Base-by-base conservation (phyloP, 2,797 vertebrate species). In the Sebastes kiyomatsui region DNA sequence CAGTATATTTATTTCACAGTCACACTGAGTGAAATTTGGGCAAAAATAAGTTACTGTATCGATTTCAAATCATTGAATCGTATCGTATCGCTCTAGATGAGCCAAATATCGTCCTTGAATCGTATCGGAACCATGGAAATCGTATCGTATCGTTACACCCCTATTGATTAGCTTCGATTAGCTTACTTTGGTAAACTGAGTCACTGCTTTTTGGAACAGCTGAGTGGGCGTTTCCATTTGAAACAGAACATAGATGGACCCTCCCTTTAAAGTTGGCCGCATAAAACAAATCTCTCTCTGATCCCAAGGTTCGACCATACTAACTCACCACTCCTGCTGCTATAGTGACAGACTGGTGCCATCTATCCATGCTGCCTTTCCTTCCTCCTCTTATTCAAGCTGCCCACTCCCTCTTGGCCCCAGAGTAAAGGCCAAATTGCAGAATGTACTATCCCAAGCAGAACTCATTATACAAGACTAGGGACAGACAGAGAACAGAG, bases 401-500 rank as follows among this genome's bases (percentile, higher is more conserved):
- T 60, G 82, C 64, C 68, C 60, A 68, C 80, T 81, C 84, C 54
- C 74, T 71, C 66, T 80, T 68, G 72, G 78, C 86, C 71, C 32
- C 35, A 16, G 72, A 86, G 78, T 80, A 89, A 89, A 92, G 86
- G 90, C 83, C 90, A 88, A 85, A 81, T 49, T 70, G 82, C 86
- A 84, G 88, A 90, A 88, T 84, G 86, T 77, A 76, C 85, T 23
- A 28, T 88, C 83, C 90, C 73, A 67, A 87, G 79, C 87, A 89
- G 77, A 85, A 84, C 88, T 92, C 91, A 92, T 93, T 94, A 90
- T 59, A 89, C 80, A 79, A 68, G 80, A 61, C 81, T 49, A 68
- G 74, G 85, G 80, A 87, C 72, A 69, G 79, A 81, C 27, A 20
- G 81, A 88, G 92, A 93, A 92, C 92, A 93, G 92, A 90, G 68